These are phyloP conservation scores for Dermochelys coriacea DNA, from an alignment of 2,797 vertebrate species.

Conservation along the genomic window DNA sequence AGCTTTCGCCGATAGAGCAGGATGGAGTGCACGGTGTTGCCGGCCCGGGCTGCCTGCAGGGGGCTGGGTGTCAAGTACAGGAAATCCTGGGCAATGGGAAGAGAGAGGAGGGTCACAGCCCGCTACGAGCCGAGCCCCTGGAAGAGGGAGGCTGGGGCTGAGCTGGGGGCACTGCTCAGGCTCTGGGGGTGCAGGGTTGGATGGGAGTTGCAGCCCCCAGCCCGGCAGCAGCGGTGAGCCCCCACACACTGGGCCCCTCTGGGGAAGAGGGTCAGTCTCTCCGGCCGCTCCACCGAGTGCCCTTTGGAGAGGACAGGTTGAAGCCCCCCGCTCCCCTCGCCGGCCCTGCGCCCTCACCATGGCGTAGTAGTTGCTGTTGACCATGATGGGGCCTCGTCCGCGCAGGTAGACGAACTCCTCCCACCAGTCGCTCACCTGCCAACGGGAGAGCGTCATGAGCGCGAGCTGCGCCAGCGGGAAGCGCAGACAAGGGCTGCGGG, in stretches of 20 bases:
- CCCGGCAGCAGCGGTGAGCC: background rate
- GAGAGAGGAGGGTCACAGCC: background rate
- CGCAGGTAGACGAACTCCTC: constrained; percentile 95
- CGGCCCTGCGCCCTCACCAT: background rate
- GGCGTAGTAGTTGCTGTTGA: constrained; percentile 96
- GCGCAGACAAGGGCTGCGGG: no score
- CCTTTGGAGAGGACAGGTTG: background rate
- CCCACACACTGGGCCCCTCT: background rate
- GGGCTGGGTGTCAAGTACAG: constrained; percentile 87
- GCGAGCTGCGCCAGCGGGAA: no score
- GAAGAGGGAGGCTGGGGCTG: background rate
- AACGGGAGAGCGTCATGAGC: background rate
- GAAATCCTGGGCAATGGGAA: constrained; percentile 85
- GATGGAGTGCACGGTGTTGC: constrained; percentile 90
- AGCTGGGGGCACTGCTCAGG: background rate
- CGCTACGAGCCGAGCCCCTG: background rate
- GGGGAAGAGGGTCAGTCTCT: background rate
- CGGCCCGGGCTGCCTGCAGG: constrained; percentile 90
- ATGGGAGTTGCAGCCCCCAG: background rate
- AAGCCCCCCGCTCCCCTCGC: fast-evolving
- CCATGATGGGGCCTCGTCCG: constrained; percentile 91
- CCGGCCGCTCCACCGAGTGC: no score
- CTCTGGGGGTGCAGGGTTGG: background rate
- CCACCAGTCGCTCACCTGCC: constrained; percentile 98
- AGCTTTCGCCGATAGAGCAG: constrained; percentile 92